Evolutionary conservation across 2,113 vertebrate species (phyloP).

Genomic region (Dryoscopus gambensis): DNA sequence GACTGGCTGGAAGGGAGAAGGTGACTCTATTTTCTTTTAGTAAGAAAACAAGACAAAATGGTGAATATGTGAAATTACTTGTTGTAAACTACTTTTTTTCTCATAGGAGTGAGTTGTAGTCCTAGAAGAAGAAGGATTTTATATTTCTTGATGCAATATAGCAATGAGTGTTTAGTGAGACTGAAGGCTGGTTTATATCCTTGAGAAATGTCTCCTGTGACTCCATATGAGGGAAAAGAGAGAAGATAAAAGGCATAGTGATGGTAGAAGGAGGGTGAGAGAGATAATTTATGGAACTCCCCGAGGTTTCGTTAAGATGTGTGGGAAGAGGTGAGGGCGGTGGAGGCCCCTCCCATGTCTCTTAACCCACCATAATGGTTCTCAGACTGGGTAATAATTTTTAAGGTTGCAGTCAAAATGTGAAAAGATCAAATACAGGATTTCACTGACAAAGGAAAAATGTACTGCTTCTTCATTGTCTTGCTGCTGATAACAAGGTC

Average conservation of each 20-base stretch:
- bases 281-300: neutral
- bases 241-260: neutral
- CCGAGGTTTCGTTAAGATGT: neutral
- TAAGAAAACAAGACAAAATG: neutral
- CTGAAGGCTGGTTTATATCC: neutral
- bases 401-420: neutral
- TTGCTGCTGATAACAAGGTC: neutral
- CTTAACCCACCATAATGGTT: neutral
- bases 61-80: neutral
- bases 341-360: neutral
- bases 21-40: neutral
- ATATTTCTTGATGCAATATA: rapidly evolving
- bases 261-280: neutral
- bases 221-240: neutral
- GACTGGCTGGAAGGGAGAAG: neutral
- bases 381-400: neutral
- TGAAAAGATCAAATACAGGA: neutral
- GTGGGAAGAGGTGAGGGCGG: neutral
- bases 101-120: neutral
- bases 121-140: neutral
- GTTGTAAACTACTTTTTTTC: neutral
- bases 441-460: neutral
- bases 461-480: neutral
- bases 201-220: neutral
- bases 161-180: neutral